Evolutionary conservation across 2,888 invertebrate genomes (phyloP).

Genomic region (Lathronympha strigana): DNA sequence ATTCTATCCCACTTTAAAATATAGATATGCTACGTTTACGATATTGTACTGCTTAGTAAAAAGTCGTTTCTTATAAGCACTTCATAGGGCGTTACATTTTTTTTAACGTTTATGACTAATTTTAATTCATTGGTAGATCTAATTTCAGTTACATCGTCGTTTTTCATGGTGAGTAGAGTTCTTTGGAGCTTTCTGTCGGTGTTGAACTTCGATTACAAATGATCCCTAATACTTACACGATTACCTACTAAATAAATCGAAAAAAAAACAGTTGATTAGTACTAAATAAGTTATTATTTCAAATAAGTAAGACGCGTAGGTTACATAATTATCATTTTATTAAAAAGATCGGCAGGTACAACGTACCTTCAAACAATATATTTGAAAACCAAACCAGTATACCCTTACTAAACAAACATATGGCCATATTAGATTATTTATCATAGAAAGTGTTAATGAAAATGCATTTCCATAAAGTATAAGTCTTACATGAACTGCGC

Average conservation of each 20-base stretch:
- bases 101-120: no score
- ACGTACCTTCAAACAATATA: constrained; percentile 28
- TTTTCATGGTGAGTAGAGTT: not conserved
- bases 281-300: constrained; percentile 25
- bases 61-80: no score
- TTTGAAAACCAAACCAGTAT: constrained; percentile 17
- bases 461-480: constrained; percentile 1
- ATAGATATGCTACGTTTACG: no score
- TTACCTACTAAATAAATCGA: not conserved
- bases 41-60: no score
- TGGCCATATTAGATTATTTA: constrained; percentile 34
- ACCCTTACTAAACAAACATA: constrained; percentile 30
- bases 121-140: no score
- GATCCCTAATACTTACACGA: not conserved
- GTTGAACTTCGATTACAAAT: not conserved
- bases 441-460: constrained; percentile 17
- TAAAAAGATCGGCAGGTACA: constrained; percentile 1
- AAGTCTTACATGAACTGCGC: constrained; percentile 19
- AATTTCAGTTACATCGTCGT: no score
- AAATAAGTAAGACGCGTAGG: constrained; percentile 17
- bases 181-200: not conserved
- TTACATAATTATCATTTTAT: not conserved
- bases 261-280: constrained; percentile 13
- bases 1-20: no score
- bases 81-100: no score